Percentiles rank a stretch among this genome's conserved stretches.
Evolutionary conservation across 2,797 vertebrate species (phyloP).

Genomic region (Euthynnus affinis): DNA sequence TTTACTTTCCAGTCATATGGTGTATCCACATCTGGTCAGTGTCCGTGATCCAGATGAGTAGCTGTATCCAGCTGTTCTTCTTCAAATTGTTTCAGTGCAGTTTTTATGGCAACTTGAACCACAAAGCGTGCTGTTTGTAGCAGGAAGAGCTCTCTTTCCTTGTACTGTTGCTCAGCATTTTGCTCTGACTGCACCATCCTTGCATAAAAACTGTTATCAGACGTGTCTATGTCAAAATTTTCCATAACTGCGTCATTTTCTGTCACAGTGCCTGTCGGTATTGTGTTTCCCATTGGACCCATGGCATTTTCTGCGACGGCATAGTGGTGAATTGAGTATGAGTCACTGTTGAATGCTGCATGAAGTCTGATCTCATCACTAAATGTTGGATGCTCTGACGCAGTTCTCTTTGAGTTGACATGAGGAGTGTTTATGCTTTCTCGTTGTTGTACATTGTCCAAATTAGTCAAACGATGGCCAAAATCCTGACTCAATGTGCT

Average conservation of each 20-base stretch:
- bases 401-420: neutral
- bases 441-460: neutral
- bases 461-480: neutral
- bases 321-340: constrained; percentile 1
- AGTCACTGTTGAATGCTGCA: constrained; percentile 4
- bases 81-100: constrained; percentile 85
- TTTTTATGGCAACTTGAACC: constrained; percentile 86
- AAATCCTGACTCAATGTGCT: neutral
- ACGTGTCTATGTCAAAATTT: neutral
- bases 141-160: constrained; percentile 50
- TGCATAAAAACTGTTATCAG: neutral
- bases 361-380: neutral
- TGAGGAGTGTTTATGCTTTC: constrained; percentile 1
- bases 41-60: neutral
- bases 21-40: neutral
- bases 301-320: neutral
- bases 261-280: neutral
- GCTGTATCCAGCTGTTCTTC: constrained; percentile 23
- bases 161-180: neutral
- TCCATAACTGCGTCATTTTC: neutral
- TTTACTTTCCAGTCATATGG: too few relatives aligned
- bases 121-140: constrained; percentile 84
- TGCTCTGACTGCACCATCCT: constrained; percentile 6
- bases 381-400: neutral
- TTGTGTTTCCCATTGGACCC: neutral